Percentiles rank a stretch among this genome's conserved stretches.
phyloP scores from a whole-genome alignment of 1,140 invertebrate genomes.

The Pectinophora gossypiella region DNA sequence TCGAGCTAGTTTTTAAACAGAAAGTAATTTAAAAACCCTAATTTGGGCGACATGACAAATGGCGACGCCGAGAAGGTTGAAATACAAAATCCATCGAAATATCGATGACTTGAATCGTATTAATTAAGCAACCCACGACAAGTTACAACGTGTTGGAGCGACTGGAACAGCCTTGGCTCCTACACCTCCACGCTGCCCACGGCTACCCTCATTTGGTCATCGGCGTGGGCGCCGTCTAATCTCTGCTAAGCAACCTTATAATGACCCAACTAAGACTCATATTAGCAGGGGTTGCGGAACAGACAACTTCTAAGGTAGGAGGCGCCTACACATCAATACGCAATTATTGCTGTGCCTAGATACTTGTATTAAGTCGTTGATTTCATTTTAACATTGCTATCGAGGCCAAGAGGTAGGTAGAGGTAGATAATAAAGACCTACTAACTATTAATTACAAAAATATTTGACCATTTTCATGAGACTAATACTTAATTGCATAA shows the following conservation, averaged over 20 bases:
- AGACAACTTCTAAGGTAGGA: constrained; percentile 42
- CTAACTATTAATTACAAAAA: too few species aligned
- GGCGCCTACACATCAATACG: constrained; percentile 46
- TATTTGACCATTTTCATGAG: too few species aligned
- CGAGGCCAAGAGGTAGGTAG: neutral
- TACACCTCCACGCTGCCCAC: constrained; percentile 69
- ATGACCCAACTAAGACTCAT: constrained; percentile 58
- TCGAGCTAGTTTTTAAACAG: too few species aligned
- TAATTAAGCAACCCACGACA: constrained; percentile 65
- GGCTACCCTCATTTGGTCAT: constrained; percentile 72
- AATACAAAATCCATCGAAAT: neutral
- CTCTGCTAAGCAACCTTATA: constrained; percentile 62
- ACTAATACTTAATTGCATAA: too few species aligned
- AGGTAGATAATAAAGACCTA: too few species aligned
- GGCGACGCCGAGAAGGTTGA: too few species aligned
- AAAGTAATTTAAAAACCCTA: neutral
- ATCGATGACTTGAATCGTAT: constrained; percentile 19
- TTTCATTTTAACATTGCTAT: constrained; percentile 22
- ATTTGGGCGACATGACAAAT: neutral
- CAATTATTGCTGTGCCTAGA: constrained; percentile 46
- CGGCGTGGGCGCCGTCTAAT: constrained; percentile 61
- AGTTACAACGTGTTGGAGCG: constrained; percentile 50
- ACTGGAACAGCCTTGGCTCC: constrained; percentile 66
- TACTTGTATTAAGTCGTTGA: constrained; percentile 1
- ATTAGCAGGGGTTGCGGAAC: constrained; percentile 64